Conservation (phyloP, 1,140 invertebrate genomes). For the Drosophila insularis region DNA sequence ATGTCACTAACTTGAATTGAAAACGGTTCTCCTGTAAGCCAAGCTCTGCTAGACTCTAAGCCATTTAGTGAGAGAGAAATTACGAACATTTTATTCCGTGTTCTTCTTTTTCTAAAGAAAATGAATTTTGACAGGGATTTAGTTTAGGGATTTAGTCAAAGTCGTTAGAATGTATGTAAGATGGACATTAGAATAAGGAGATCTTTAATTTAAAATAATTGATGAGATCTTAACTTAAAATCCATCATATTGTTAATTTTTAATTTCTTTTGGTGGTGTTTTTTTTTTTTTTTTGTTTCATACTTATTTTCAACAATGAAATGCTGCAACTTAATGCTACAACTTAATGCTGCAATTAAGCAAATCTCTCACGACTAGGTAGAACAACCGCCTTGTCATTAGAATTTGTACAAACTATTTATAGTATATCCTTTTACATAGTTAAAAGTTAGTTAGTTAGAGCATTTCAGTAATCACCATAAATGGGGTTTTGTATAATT, state of each 20-base stretch:
- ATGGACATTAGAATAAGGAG: neutral
- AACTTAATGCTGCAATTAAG: constrained; percentile 12
- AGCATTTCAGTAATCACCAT: constrained; percentile 33
- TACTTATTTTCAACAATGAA: too few relatives aligned
- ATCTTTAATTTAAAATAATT: neutral
- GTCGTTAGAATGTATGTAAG: too few relatives aligned
- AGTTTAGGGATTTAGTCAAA: too few relatives aligned
- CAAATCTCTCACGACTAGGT: constrained; percentile 10
- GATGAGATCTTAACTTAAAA: too few relatives aligned
- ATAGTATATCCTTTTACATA: constrained; percentile 12
- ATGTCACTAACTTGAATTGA: too few relatives aligned
- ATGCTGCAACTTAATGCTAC: neutral
- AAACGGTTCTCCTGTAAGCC: too few relatives aligned
- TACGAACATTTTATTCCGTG: too few relatives aligned
- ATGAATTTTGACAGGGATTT: too few relatives aligned
- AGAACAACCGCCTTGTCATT: constrained; percentile 10
- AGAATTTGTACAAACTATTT: neutral
- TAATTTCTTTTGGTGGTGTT: neutral
- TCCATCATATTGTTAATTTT: neutral
- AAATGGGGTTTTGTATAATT: constrained; percentile 8
- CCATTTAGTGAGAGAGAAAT: too few relatives aligned
- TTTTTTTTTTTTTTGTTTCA: too few relatives aligned
- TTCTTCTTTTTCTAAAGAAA: too few relatives aligned
- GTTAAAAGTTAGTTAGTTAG: constrained; percentile 5
- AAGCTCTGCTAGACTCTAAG: too few relatives aligned